Evolutionary conservation across 2,797 vertebrate species (phyloP), one percentile per base, ranked within the genome.

Genomic region (Paratrypauchen microcephalus): DNA sequence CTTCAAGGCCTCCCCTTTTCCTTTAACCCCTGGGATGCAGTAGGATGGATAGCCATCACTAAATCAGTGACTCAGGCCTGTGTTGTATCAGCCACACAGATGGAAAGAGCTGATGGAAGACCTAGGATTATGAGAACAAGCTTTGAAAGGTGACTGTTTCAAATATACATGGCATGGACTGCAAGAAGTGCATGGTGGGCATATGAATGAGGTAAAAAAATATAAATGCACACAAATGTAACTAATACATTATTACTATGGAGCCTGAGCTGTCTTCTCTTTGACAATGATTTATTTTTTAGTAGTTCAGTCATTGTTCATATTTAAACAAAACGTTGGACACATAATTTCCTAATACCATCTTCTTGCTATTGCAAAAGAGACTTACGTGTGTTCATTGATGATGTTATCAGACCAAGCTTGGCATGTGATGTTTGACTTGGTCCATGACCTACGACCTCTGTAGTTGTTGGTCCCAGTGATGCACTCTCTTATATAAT

Each of bases 331-430:
- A 23, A 56, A 1, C 12, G 15, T 56, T 24, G 23, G 54, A 56
- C 12, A 26, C 13, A 45, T 45, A 4, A 45, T 50, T 50, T 50
- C 48, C 18, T 23, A 55, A 23, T 30, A 26, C 16, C 15, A 6
- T 36, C 58, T 60, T 32, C 8, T n/a, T 60, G 58, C n/a, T 61
- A 61, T 41, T 36, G 23, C 68, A 70, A 68, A 61, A 57, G 54
- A 23, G 21, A 87, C 95, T 95, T 94, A 98, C 97, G 94, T 97
- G 93, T 99, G 97, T 71, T 99, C 97, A 24, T 98, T 97, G 76
- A 97, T 97, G 85, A 95, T 95, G 87, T 95, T 97, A 78, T 96
- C 96, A 83, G 93, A 95, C 97, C 97, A 99, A 7, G 95, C 93
- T 82, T 99, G 97, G 87, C 97, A 99, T 61, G 92, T 93, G 75